Base-by-base conservation (phyloP, 2,797 vertebrate species). In the Lepus oiostolus region DNA sequence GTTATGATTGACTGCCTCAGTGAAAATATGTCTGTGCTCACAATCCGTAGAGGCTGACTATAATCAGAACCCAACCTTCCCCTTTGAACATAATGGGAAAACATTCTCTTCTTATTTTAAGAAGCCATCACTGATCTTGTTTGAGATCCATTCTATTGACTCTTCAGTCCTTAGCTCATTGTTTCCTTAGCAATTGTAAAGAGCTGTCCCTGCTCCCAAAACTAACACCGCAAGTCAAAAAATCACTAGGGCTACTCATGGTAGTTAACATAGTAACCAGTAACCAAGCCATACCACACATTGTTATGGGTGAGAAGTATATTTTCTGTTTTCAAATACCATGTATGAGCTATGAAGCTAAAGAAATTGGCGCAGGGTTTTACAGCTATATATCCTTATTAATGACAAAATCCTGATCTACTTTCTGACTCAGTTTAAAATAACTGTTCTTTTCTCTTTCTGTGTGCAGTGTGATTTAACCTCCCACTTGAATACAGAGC, bases 361-460 rank as follows among this genome's bases (percentile, higher is more conserved):
- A 94, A 93, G 50, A 21, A 30, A 38, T 90, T 68, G 26, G 88
- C 19, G 8, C 47, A 77, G 16, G 30, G 17, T 72, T 93, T 96
- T 86, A 24, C 28, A 62, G 65, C 83, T 90, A 16, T 0, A 71
- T 47, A 32, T 88, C 95, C 85, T 92, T 87, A 93, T 76, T 92
- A 91, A 91, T 52, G 58, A 52, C 75, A 80, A 94, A 96, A 95
- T 71, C 54, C 14, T 42, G 22, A 63, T 50, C 62, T 60, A 17
- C 42, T 77, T 90, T 58, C 28, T 90, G 54, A 88, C 42, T 90
- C 89, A 90, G 38, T 62, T 96, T 90, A 94, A 95, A 95, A 96
- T 95, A 92, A 90, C 76, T 92, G 63, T 90, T 84, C 95, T 93
- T 95, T 96, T 95, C 72, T 63, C 70, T 95, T 94, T 94, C 90